Base-by-base conservation (phyloP, 53 echinoderm and acorn worm species). In the Arbacia lixula region DNA sequence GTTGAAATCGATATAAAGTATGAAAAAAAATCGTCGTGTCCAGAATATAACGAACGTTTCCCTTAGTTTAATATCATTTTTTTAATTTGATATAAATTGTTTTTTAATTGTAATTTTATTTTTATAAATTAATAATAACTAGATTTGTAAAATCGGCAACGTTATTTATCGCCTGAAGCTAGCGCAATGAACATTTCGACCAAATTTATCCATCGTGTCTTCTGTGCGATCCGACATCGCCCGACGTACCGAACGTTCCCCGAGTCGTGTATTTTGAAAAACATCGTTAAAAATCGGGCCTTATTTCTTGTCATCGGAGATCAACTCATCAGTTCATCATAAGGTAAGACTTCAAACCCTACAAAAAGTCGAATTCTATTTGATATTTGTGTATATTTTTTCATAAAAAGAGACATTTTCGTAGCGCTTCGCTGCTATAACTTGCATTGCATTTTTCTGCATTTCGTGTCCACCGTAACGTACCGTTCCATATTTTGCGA, bases 1-100 rank as follows among this genome's bases (percentile, higher is more conserved):
- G 65, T 19, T 57, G 22, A 57, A 57, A 57, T 57, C 22, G 58
- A 12, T 19, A 19, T 57, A 19, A 57, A 57, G 22, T 57, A 57
- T 57, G 58, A 14, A 57, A 57, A 57, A 57, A 57, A 57, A 12
- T 19, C 30, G 65, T 65, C 31, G 65, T 65, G 65, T 65, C 65
- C 65, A 65, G 19, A 65, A 65, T 10, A 65, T 65, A 27, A 65
- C 65, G 65, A 65, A 30, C 65, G 65, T 65, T 65, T 9, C 34
- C 19, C 30, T 8, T 65, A 32, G 30, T 5, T 28, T 65, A 28
- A 65, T 30, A 28, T 8, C 29, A 30, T 27, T 27, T 30, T 65
- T 65, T 29, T 10, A 32, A 31, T 30, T 11, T 11, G 65, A 30
- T 32, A 30, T 32, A 5, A 30, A 27, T 8, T 32, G 34, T 65